These are phyloP conservation scores for Aporrectodea caliginosa DNA, from an alignment of 1,140 invertebrate species.

Conservation along the genomic window DNA sequence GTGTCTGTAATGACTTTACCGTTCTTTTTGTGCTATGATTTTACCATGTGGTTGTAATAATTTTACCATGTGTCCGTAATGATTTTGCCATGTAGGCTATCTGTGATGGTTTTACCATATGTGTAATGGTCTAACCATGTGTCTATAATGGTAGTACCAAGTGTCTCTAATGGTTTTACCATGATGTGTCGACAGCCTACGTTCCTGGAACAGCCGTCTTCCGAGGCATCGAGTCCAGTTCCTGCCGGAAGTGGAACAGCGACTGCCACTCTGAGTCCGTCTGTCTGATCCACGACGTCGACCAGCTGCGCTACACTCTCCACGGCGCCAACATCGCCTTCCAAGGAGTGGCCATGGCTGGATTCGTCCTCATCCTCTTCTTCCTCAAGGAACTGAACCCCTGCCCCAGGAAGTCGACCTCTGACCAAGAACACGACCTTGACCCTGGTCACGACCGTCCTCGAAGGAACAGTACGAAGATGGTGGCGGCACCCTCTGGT, in stretches of 20 bases:
- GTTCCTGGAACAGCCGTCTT: conserved; percentile 15
- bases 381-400: neutral
- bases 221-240: conserved; percentile 4
- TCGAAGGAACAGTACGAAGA: neutral
- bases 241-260: neutral
- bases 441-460: neutral
- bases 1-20: too few relatives aligned
- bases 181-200: conserved; percentile 4
- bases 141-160: too few relatives aligned
- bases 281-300: conserved; percentile 5
- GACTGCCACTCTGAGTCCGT: neutral
- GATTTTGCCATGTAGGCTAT: too few relatives aligned
- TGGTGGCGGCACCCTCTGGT: neutral
- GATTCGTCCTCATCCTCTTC: conserved; percentile 3
- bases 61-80: too few relatives aligned
- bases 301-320: neutral
- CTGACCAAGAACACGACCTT: too few relatives aligned
- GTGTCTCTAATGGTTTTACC: neutral
- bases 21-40: too few relatives aligned
- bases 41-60: too few relatives aligned
- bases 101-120: too few relatives aligned
- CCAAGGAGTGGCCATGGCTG: neutral
- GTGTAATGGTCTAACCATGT: too few relatives aligned
- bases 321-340: conserved; percentile 12
- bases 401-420: neutral